Evolutionary conservation across 2,113 vertebrate genomes (phyloP), one percentile per base, ranked within the genome.

Genomic region (Prionailurus viverrinus): DNA sequence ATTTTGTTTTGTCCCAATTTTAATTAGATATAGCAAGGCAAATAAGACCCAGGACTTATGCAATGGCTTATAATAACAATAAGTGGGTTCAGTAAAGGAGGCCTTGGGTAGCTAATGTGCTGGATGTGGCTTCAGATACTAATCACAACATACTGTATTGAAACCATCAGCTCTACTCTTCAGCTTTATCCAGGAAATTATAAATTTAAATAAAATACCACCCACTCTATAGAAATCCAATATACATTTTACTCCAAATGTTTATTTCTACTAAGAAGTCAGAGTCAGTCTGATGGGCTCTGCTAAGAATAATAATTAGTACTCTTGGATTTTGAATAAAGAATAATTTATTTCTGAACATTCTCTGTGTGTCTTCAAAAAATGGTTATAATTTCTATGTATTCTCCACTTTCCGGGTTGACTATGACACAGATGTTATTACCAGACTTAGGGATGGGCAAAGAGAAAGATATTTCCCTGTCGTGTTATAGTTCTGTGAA

Each of bases 101-200:
- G 31, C 16, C 89, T 97, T 21, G 61, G 1, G 23, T 79, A 96
- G 48, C n/a, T 83, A 19, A 3, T 31, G 5, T 19, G 5, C 71
- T 96, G 65, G 36, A 63, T 13, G 36, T 95, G 7, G 7, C 80
- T 94, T 98, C 92, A 76, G 79, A 94, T 93, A 69, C 21, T 81
- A 96, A 58, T 69, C 41, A 73, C 66, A 86, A 16, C 65, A 66
- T 73, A 76, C 23, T 96, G 51, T 65, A 69, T 53, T 90, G 19
- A 96, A 91, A 83, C 16, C 23, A 80, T 29, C 1, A 85, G 4
- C 92, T 94, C 88, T 84, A 73, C 19, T 63, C 18, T 12, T 8
- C 23, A 81, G 21, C 6, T 84, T n/a, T 71, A 78, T 31, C 82
- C 7, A 89, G 23, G 36, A 95, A 66, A 91, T 11, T 65, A 81